Evolutionary conservation across 2,888 invertebrate genomes (phyloP), one percentile per base, ranked within the genome.

Genomic region (Amblyjoppa proteus): DNA sequence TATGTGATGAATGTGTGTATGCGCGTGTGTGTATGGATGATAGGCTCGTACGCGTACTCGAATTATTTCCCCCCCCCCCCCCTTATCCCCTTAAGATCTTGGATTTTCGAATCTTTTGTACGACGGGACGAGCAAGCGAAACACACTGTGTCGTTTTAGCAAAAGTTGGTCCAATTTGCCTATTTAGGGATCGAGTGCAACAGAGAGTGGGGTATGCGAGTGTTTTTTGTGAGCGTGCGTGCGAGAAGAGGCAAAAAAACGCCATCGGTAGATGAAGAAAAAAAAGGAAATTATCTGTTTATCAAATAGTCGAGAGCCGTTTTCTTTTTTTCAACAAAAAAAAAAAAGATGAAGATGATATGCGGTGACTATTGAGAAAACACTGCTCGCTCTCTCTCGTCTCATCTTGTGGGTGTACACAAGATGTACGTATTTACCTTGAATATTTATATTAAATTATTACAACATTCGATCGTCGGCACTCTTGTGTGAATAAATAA

Each of bases 391-490:
- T 79, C 75, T 75, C 75, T 82, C 53, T 81, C 75, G 78, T 58
- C 28, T 38, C 31, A 61, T 85, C 79, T 76, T 70, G 83, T 76
- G 71, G 80, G 88, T 88, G 84, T 85, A 87, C 88, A 87, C 83
- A 78, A 87, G 90, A 89, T 80, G 78, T 82, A 83, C 80, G 80
- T 84, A 84, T 89, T 91, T 92, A 89, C 88, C 89, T 92, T 91
- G 89, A 49, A 92, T 92, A 92, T 93, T 92, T 92, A 77, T 93
- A 91, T 91, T 93, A 92, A 92, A 92, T 92, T 92, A 93, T 93
- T 92, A 89, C 89, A 91, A 88, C 71, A 71, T 80, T 80, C 58
- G 66, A 79, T 79, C 68, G 79, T 71, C 70, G 45, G 79, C 82
- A 82, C 75, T 70, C 56, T 70, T 69, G 76, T 51, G 84, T 61